Evolutionary conservation across 2,888 invertebrate species (phyloP).

Genomic region (Diarsia brunnea): DNA sequence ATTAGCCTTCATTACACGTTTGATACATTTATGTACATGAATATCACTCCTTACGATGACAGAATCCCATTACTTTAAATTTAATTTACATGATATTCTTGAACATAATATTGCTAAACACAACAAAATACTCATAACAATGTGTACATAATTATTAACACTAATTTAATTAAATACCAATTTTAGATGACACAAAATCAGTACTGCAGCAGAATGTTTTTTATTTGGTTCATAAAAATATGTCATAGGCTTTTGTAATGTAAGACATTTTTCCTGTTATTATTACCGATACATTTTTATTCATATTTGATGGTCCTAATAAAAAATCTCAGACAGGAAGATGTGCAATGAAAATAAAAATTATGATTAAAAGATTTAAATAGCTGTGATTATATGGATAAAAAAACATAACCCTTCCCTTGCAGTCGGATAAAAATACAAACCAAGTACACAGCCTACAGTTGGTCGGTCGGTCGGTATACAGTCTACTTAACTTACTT

Average conservation of each 20-base stretch:
- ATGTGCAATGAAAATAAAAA: slow-evolving; percentile 18
- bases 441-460: not conserved
- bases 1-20: slow-evolving; percentile 38
- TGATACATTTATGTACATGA: slow-evolving; percentile 49
- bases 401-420: too few species aligned
- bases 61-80: not conserved
- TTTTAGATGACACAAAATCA: slow-evolving; percentile 37
- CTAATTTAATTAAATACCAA: slow-evolving; percentile 12
- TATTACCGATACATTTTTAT: slow-evolving; percentile 3
- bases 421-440: slow-evolving; percentile 21
- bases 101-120: slow-evolving; percentile 3
- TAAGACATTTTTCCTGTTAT: slow-evolving; percentile 3
- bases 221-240: slow-evolving; percentile 8
- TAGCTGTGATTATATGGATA: not conserved
- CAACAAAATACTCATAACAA: slow-evolving; percentile 14
- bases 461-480: too few species aligned
- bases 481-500: slow-evolving; percentile 11
- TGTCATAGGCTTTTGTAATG: not conserved
- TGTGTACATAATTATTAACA: slow-evolving; percentile 44
- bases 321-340: slow-evolving; percentile 4
- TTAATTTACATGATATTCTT: slow-evolving; percentile 18
- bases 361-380: slow-evolving; percentile 11
- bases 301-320: not conserved
- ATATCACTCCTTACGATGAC: not conserved
- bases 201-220: not conserved